A percentile compares a stretch with the other conserved stretches of the same genome.
These are phyloP conservation scores for Lysiphlebus fabarum DNA, from an alignment of 1,140 invertebrate species.

Conservation along the genomic window DNA sequence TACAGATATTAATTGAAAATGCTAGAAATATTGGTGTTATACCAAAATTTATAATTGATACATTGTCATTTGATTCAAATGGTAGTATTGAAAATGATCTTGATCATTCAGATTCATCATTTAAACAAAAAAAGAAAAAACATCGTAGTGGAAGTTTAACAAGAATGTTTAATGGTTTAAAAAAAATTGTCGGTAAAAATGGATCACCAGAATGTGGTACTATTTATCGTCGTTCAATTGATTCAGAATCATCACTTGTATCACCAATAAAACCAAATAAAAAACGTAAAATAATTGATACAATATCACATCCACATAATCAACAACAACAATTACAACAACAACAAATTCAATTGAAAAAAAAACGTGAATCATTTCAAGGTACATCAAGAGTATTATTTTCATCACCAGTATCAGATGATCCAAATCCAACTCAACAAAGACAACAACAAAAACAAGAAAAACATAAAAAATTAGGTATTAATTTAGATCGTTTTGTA, in stretches of 20 bases:
- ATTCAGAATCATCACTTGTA: constrained; percentile 41
- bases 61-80: constrained; percentile 52
- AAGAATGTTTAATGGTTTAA: constrained; percentile 75
- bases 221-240: constrained; percentile 25
- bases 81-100: constrained; percentile 55
- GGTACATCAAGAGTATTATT: constrained; percentile 31
- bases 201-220: constrained; percentile 45
- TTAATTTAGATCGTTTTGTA: constrained; percentile 48
- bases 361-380: constrained; percentile 47
- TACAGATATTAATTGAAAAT: constrained; percentile 74
- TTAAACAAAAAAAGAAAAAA: constrained; percentile 66
- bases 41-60: constrained; percentile 58
- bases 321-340: constrained; percentile 34
- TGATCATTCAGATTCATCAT: constrained; percentile 45
- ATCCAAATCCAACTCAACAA: constrained; percentile 35
- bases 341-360: constrained; percentile 48
- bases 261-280: constrained; percentile 60
- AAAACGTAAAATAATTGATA: constrained; percentile 60
- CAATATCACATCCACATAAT: constrained; percentile 39
- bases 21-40: constrained; percentile 69
- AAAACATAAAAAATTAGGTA: constrained; percentile 45
- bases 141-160: constrained; percentile 70
- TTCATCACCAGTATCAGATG: constrained; percentile 34
- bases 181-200: constrained; percentile 68
- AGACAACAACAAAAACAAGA: constrained; percentile 40